Evolutionary conservation across 2,888 invertebrate genomes (phyloP).

Genomic region (Furcula furcula): DNA sequence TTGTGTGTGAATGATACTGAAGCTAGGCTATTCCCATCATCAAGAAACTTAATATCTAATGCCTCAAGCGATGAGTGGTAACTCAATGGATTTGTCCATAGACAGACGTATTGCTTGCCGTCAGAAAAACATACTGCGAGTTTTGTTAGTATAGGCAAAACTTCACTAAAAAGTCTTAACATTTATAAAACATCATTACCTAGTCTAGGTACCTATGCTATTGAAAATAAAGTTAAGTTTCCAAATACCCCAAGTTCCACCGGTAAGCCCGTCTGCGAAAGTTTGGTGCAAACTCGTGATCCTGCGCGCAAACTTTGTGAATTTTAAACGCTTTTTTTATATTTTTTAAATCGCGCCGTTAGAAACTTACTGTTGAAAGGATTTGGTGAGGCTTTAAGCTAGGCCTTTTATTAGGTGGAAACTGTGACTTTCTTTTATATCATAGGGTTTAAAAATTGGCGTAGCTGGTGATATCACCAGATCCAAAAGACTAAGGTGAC

Average conservation of each 20-base stretch:
- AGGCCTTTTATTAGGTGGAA: conserved; percentile 5
- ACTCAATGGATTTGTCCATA: too few relatives aligned
- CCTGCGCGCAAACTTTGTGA: conserved; percentile 50
- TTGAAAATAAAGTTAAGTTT: conserved; percentile 52
- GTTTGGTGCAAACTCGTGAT: conserved; percentile 48
- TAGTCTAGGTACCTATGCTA: conserved; percentile 40
- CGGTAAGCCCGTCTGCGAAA: conserved; percentile 55
- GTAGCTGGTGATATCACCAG: too few relatives aligned
- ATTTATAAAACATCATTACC: conserved; percentile 16
- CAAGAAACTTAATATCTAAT: too few relatives aligned
- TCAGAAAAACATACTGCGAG: too few relatives aligned
- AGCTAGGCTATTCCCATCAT: too few relatives aligned
- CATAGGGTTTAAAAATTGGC: too few relatives aligned
- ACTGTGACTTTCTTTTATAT: conserved; percentile 9
- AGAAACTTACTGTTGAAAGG: conserved; percentile 35
- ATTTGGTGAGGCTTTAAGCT: conserved; percentile 35
- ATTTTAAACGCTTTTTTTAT: conserved; percentile 59
- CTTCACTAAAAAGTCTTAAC: too few relatives aligned
- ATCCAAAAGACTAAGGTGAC: too few relatives aligned
- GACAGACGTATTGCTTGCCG: too few relatives aligned
- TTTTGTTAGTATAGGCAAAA: too few relatives aligned
- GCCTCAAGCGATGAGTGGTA: too few relatives aligned
- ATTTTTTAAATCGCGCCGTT: conserved; percentile 52
- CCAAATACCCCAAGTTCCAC: conserved; percentile 37
- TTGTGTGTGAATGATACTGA: too few relatives aligned